Evolutionary conservation across 2,113 vertebrate genomes (phyloP), one percentile per base, ranked within the genome.

Genomic region (Vireo altiloquus): DNA sequence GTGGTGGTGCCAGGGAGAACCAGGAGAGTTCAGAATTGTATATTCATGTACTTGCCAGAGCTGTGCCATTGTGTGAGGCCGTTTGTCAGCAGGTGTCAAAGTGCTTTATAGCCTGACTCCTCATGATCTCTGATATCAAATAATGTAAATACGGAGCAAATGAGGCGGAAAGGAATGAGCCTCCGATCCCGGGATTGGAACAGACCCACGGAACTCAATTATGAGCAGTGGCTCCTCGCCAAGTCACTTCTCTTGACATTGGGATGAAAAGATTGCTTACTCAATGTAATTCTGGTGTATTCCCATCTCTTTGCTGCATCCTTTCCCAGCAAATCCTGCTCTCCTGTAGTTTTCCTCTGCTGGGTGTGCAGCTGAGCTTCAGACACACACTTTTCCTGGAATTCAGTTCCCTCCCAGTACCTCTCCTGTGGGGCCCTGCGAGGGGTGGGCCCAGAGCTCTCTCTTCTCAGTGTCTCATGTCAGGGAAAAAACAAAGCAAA

Each of bases 221-320:
- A 81, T 9, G 35, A 87, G 81, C 14, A 35, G 44, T 91, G 77
- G 92, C 90, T 90, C 74, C 53, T 68, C 71, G 87, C 90, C 92
- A 91, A 65, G 77, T 56, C 87, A 9, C 84, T 87, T 78, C 47
- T 64, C 77, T 91, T 91, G 87, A 65, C 87, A 71, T 7, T 75
- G 93, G 77, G 56, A 81, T 91, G 77, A 53, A 70, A 80, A 59
- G 76, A 46, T 69, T 89, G 71, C 83, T 92, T 81, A 15, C 28
- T 89, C 42, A 1, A 0, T 50, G 13, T 12, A 50, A 27, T 83
- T 75, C 64, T 20, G 66, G 12, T 46, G 10, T 81, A 87, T 71
- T 61, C 12, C 35, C 18, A 6, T 42, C 53, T 87, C 76, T 75
- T 71, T 74, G 63, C 79, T 88, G 37, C 37, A 23, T 65, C 63